These are phyloP conservation scores for Amazonetta brasiliensis DNA, from an alignment of 2,797 vertebrate species.

Conservation along the genomic window DNA sequence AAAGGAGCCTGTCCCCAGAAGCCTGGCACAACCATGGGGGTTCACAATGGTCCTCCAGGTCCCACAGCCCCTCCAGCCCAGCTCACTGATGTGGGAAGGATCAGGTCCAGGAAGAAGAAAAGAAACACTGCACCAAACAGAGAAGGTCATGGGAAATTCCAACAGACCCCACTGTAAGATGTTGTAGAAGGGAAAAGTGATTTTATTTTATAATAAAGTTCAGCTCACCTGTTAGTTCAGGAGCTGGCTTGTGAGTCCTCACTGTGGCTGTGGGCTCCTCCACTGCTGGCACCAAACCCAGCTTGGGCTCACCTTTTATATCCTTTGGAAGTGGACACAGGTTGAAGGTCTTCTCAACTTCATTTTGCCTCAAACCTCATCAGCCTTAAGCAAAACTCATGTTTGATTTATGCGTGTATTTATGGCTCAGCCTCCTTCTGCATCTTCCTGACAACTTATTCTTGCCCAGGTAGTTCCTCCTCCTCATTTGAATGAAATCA, in stretches of 20 bases:
- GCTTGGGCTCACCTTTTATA: background rate
- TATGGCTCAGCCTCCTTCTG: background rate
- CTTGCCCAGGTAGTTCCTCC: background rate
- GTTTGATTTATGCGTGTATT: background rate
- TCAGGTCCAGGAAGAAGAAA: background rate
- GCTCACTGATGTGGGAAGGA: accelerated
- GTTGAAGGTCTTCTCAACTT: background rate
- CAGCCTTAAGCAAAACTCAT: background rate
- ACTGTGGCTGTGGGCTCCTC: background rate
- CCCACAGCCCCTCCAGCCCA: accelerated
- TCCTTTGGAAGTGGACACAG: background rate
- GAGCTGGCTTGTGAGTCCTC: background rate
- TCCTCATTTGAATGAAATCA: conserved; percentile 12
- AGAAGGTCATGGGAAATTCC: accelerated
- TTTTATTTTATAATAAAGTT: background rate
- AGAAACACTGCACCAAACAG: background rate
- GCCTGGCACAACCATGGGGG: background rate
- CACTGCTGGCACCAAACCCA: background rate
- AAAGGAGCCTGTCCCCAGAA: background rate
- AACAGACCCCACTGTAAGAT: accelerated
- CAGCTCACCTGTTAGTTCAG: background rate
- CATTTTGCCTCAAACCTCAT: background rate
- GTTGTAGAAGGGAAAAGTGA: background rate
- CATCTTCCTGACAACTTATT: background rate
- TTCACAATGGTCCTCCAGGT: background rate